Percentiles rank a stretch among this genome's conserved stretches.
Conservation (phyloP, 1,140 invertebrate genomes). For the Chionoecetes opilio region DNA sequence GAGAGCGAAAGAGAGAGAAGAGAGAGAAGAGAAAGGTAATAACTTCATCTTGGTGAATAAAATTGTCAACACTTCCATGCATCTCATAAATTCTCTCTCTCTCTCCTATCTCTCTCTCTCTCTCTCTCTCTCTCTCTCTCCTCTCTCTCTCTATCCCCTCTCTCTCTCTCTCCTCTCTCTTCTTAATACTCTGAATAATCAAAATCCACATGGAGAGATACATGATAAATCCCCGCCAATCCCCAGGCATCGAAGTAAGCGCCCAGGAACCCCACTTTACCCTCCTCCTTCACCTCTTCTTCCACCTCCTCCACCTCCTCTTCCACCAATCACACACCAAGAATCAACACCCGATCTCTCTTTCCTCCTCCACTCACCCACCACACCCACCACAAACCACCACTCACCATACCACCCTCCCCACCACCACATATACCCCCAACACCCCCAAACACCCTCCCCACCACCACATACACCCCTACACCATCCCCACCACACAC, state of each 20-base stretch:
- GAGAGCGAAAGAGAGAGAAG: too few relatives aligned
- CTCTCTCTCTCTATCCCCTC: conserved; percentile 24
- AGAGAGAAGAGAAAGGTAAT: too few relatives aligned
- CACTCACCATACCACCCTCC: too few relatives aligned
- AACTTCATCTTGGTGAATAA: too few relatives aligned
- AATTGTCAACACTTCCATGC: too few relatives aligned
- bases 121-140: neutral
- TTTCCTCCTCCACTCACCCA: neutral
- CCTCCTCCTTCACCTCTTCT: neutral
- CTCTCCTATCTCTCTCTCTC: too few relatives aligned
- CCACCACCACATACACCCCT: too few relatives aligned
- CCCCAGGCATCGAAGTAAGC: neutral
- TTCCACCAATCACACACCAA: neutral
- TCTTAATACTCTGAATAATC: conserved; percentile 9
- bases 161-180: conserved; percentile 18
- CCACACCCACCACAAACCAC: too few relatives aligned
- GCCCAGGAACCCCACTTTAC: neutral
- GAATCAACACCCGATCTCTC: neutral
- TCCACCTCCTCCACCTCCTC: neutral
- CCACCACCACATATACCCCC: too few relatives aligned
- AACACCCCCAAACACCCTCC: too few relatives aligned
- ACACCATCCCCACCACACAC: neutral
- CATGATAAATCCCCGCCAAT: neutral
- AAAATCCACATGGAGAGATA: neutral
- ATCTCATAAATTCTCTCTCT: too few relatives aligned